phyloP scores from a whole-genome alignment of 2,888 invertebrate species.

The Drymonia ruficornis region DNA sequence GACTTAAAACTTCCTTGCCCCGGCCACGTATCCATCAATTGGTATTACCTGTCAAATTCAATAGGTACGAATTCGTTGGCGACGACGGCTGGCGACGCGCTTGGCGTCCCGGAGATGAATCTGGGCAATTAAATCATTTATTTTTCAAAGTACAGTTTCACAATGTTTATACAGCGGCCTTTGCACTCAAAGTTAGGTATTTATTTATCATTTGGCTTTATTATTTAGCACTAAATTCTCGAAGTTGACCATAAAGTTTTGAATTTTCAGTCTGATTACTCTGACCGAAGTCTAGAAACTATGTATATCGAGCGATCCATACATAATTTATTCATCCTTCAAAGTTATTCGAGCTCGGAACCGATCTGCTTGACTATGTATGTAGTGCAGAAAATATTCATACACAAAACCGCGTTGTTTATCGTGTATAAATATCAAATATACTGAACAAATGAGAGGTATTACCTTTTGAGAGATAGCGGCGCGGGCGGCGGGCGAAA shows the following conservation, averaged over 20 bases:
- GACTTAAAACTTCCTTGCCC: too few relatives aligned
- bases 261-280: conserved; percentile 19
- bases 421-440: conserved; percentile 65
- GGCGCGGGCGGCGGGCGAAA: conserved; percentile 65
- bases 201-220: too few relatives aligned
- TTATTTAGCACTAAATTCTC: conserved; percentile 2
- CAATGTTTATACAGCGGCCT: too few relatives aligned
- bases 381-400: conserved; percentile 20
- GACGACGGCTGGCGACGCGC: too few relatives aligned
- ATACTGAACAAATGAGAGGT: conserved; percentile 66
- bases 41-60: too few relatives aligned
- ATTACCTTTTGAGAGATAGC: conserved; percentile 70
- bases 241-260: background rate
- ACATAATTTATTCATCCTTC: conserved; percentile 21
- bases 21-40: too few relatives aligned
- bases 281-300: conserved; percentile 1
- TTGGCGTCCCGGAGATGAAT: too few relatives aligned
- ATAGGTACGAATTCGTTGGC: too few relatives aligned
- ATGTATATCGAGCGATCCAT: conserved; percentile 14
- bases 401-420: conserved; percentile 44
- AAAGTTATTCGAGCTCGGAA: conserved; percentile 20
- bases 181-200: too few relatives aligned
- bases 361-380: conserved; percentile 18
- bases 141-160: too few relatives aligned
- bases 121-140: too few relatives aligned